Conservation (phyloP, 2,888 invertebrate species). For the Hydropsyche betteni region DNA sequence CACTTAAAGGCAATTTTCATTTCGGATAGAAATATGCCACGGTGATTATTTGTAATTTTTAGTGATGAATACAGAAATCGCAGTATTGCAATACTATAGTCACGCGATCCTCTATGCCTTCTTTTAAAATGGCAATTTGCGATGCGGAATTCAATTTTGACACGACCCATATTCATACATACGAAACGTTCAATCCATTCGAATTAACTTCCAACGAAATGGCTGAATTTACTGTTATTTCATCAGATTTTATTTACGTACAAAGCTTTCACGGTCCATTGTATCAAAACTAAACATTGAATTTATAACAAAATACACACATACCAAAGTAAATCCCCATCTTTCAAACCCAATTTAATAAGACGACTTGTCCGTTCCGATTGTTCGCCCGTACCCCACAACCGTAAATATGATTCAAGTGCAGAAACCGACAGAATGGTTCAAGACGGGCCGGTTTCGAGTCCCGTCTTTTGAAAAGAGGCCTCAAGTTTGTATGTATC, state of each 20-base stretch:
- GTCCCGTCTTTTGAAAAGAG: constrained; percentile 26
- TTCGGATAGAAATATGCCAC: neutral
- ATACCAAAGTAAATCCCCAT: no score
- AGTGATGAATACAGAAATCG: constrained; percentile 1
- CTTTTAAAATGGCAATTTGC: constrained; percentile 1
- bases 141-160: neutral
- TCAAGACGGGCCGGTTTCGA: constrained; percentile 21
- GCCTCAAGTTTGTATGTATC: constrained; percentile 25
- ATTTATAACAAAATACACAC: no score
- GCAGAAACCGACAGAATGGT: constrained; percentile 31
- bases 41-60: neutral
- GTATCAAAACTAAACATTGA: no score
- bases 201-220: no score
- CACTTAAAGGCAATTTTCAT: constrained; percentile 4
- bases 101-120: neutral
- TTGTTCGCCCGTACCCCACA: neutral
- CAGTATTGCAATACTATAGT: neutral
- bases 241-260: no score
- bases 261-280: no score
- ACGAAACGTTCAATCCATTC: no score
- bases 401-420: constrained; percentile 40
- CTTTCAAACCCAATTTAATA: no score
- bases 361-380: neutral
- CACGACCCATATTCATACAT: neutral
- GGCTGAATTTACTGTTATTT: no score